Evolutionary conservation across 2,888 invertebrate species (phyloP).

Genomic region (Hoplodrina blanda): DNA sequence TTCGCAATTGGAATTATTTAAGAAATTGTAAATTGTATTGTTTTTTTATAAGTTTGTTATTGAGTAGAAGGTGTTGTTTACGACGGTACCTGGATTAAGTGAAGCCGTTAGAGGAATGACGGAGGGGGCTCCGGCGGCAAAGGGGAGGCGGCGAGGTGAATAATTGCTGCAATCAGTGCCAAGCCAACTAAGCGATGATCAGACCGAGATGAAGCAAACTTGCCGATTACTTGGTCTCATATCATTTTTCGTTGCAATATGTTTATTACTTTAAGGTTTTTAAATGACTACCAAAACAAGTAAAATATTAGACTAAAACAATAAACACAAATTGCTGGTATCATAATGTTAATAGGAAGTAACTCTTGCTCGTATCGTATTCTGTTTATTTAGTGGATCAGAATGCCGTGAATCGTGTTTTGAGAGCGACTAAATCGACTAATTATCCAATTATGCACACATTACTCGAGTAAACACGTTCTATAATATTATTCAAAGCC

Average conservation of each 20-base stretch:
- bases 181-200: conserved; percentile 77
- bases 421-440: conserved; percentile 42
- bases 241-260: conserved; percentile 14
- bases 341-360: conserved; percentile 43
- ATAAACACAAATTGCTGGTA: conserved; percentile 29
- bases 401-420: conserved; percentile 22
- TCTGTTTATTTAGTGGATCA: conserved; percentile 41
- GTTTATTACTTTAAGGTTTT: background rate
- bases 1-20: conserved; percentile 40
- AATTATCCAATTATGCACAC: conserved; percentile 51
- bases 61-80: conserved; percentile 61
- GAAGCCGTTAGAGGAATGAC: conserved; percentile 74
- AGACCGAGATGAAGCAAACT: conserved; percentile 69
- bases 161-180: conserved; percentile 85
- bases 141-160: conserved; percentile 82
- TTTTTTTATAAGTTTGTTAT: conserved; percentile 60
- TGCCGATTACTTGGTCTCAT: conserved; percentile 53
- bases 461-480: conserved; percentile 33
- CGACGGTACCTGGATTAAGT: conserved; percentile 70
- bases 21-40: conserved; percentile 5
- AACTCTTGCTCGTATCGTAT: conserved; percentile 30
- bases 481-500: conserved; percentile 21
- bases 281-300: background rate
- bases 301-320: background rate
- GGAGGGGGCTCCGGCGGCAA: conserved; percentile 69